Evolutionary conservation across 2,888 invertebrate species (phyloP).

Genomic region (Mongoloraphidia duomilia): DNA sequence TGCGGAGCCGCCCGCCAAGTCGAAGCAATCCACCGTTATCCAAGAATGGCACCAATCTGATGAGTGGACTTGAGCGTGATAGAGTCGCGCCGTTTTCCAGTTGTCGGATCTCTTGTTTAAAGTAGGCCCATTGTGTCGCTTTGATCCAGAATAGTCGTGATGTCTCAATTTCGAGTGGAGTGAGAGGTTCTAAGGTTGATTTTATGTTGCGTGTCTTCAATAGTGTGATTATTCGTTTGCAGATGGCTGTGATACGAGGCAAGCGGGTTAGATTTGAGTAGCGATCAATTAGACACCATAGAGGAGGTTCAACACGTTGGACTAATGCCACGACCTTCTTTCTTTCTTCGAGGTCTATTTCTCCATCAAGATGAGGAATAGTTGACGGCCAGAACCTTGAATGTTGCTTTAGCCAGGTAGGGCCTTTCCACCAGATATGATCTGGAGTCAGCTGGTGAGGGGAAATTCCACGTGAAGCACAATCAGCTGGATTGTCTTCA

Average conservation of each 20-base stretch:
- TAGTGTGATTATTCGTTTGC: neutral
- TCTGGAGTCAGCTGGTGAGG: neutral
- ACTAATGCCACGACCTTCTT: neutral
- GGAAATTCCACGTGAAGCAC: constrained; percentile 8
- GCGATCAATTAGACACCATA: neutral
- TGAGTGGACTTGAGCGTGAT: constrained; percentile 4
- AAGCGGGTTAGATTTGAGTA: neutral
- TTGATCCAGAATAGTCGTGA: constrained; percentile 5
- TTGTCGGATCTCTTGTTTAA: constrained; percentile 1
- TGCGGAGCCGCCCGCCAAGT: constrained; percentile 11
- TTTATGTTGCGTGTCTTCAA: neutral
- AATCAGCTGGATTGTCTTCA: constrained; percentile 7
- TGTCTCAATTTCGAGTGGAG: constrained; percentile 6
- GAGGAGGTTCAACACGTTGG: neutral
- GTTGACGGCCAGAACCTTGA: constrained; percentile 3
- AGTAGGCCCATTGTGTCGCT: constrained; percentile 4
- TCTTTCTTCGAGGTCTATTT: neutral
- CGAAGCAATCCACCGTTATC: constrained; percentile 10
- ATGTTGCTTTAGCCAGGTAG: constrained; percentile 7
- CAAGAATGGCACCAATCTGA: constrained; percentile 10
- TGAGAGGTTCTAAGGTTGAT: neutral
- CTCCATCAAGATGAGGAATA: neutral
- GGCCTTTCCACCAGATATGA: constrained; percentile 8
- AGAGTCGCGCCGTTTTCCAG: neutral
- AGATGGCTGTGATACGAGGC: neutral